A percentile compares a stretch with the other conserved stretches of the same genome.
These are phyloP conservation scores for Sebastiscus tertius DNA, from an alignment of 2,797 vertebrate genomes.

Conservation along the genomic window DNA sequence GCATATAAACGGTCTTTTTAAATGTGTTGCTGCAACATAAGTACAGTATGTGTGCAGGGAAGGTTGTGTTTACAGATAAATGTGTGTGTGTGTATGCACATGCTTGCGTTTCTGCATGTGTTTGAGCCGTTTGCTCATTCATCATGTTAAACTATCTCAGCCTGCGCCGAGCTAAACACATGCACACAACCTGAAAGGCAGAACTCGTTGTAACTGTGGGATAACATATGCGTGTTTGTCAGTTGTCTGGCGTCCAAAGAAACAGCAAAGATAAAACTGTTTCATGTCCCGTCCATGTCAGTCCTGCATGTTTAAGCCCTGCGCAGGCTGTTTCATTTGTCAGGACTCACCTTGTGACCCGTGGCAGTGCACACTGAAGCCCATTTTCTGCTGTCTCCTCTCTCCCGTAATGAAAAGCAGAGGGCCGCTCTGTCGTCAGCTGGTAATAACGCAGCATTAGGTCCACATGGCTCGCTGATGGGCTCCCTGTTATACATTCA, in stretches of 20 bases:
- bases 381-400: constrained; percentile 60
- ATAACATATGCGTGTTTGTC: constrained; percentile 16
- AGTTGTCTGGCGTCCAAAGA: neutral
- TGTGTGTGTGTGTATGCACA: neutral
- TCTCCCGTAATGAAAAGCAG: constrained; percentile 69
- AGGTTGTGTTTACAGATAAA: neutral
- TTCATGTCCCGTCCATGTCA: constrained; percentile 19
- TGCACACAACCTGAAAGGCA: constrained; percentile 26
- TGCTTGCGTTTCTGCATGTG: constrained; percentile 5
- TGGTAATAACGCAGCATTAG: constrained; percentile 72
- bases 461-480: constrained; percentile 46
- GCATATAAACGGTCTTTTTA: neutral
- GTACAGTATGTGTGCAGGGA: neutral
- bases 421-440: constrained; percentile 72
- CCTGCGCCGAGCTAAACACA: constrained; percentile 7
- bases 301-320: constrained; percentile 10
- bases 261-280: constrained; percentile 19
- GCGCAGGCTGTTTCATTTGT: constrained; percentile 38
- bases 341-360: constrained; percentile 57
- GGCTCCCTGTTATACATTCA: constrained; percentile 53
- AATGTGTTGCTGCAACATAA: neutral
- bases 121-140: constrained; percentile 60
- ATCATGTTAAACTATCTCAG: constrained; percentile 57
- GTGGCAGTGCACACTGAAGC: constrained; percentile 27
- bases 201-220: constrained; percentile 7